Base-by-base conservation (phyloP, 2,888 invertebrate species). In the Seira musarum region DNA sequence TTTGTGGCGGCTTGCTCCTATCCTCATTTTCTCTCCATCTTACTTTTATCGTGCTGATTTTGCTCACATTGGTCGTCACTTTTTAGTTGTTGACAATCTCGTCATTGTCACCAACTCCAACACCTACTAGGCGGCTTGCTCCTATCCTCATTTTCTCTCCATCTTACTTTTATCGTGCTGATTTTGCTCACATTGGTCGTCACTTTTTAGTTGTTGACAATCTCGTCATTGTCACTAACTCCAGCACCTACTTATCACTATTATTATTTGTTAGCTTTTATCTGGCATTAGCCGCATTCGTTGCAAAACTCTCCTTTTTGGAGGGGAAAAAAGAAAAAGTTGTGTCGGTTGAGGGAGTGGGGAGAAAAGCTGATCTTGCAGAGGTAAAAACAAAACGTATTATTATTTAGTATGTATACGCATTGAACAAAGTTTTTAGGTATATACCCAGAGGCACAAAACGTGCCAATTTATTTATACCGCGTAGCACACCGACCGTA, bases 391-490 rank as follows among this genome's bases (percentile, higher is more conserved):
- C 60, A 60, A 60, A 60, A 21, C 60, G 60, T 60, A 60, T 60
- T 57, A 57, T 60, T 60, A 60, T 21, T 21, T 21, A 53, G 53
- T 53, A 40, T 13, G 6, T 8, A 8, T 30, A 21, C 60, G 22
- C 60, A 60, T 60, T 60, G 21, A 5, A 19, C 22, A 2, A 21
- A 60, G 15, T 10, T 10, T n/a, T n/a, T 22, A 22, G 60, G 60
- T 60, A 15, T 60, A 60, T 60, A 60, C 60, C 60, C 60, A 60
- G 60, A 60, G 60, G 60, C 60, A 60, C 60, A 60, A 60, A 21
- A 60, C 22, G 60, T 60, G 60, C 60, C 60, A 60, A 60, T 60
- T 60, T 60, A 60, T 60, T 60, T 60, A 60, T 60, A 60, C 60
- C 22, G 22, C 60, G 21, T 21, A 60, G n/a, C 60, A 21, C 21